Conservation (phyloP, 2,113 vertebrate genomes). For the Syngnathoides biaculeatus region DNA sequence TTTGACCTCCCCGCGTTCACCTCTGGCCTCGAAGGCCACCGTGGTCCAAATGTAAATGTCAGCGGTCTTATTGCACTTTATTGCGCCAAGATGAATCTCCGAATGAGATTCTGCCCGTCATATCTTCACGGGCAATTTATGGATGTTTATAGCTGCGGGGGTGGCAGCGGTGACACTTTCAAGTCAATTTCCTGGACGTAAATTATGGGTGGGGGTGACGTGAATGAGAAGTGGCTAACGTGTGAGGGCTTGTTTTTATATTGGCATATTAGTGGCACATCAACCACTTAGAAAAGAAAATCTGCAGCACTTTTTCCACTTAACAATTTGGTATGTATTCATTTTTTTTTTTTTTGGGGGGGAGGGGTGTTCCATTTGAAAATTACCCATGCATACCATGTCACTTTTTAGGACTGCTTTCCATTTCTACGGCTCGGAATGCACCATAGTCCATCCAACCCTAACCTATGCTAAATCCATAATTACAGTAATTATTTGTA, state of each 20-base stretch:
- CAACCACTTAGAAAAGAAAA: neutral
- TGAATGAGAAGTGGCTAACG: conserved; percentile 23
- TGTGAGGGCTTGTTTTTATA: neutral
- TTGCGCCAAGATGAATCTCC: conserved; percentile 22
- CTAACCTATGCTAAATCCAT: no score
- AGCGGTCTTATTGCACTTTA: conserved; percentile 32
- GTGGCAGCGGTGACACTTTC: conserved; percentile 15
- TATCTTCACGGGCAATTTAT: conserved; percentile 34
- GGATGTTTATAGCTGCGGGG: conserved; percentile 20
- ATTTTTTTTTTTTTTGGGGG: neutral
- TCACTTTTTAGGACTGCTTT: neutral
- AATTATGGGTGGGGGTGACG: conserved; percentile 8
- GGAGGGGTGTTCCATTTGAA: neutral
- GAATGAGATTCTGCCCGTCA: conserved; percentile 6
- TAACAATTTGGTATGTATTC: neutral
- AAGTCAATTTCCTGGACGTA: conserved; percentile 26
- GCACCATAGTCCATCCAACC: no score
- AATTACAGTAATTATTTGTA: no score
- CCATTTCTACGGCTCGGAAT: neutral
- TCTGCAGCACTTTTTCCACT: neutral
- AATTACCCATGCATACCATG: neutral
- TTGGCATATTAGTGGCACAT: neutral
- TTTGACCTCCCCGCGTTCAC: conserved; percentile 4
- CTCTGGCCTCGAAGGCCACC: conserved; percentile 29
- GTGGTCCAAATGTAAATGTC: conserved; percentile 33